Evolutionary conservation across 2,797 vertebrate species (phyloP).

Genomic region (Notolabrus celidotus): DNA sequence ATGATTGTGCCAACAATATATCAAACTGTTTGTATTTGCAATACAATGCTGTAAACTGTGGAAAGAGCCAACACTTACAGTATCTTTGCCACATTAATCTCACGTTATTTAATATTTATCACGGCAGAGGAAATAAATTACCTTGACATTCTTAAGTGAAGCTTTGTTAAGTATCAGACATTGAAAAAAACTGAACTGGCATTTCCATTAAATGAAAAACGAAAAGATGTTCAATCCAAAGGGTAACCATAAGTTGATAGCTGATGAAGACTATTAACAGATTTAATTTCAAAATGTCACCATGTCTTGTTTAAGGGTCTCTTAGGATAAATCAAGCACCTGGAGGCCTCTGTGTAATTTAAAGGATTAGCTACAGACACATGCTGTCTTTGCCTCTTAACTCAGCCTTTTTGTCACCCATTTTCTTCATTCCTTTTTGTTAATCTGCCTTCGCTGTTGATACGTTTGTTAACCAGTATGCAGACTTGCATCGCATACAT

Average conservation of each 20-base stretch:
- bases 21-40: neutral
- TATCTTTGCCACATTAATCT: neutral
- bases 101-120: slow-evolving; percentile 11
- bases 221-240: slow-evolving; percentile 9
- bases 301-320: slow-evolving; percentile 31
- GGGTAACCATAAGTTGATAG: slow-evolving; percentile 25
- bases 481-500: slow-evolving; percentile 3
- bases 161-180: slow-evolving; percentile 22
- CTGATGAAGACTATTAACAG: slow-evolving; percentile 46
- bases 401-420: slow-evolving; percentile 2
- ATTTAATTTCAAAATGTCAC: slow-evolving; percentile 49
- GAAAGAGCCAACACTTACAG: neutral
- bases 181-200: slow-evolving; percentile 1
- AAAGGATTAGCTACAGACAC: slow-evolving; percentile 26
- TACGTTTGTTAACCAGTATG: slow-evolving; percentile 17
- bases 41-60: neutral
- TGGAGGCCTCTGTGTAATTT: slow-evolving; percentile 24
- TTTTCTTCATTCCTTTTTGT: slow-evolving; percentile 12
- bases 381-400: slow-evolving; percentile 4
- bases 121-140: slow-evolving; percentile 20
- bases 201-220: slow-evolving; percentile 24
- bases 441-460: slow-evolving; percentile 12
- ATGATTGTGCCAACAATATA: neutral
- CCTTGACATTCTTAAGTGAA: slow-evolving; percentile 25
- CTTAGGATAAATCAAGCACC: slow-evolving; percentile 35